A percentile compares a stretch with the other conserved stretches of the same genome.
Conservation (phyloP, 2,888 invertebrate species). For the Spisula solida region DNA sequence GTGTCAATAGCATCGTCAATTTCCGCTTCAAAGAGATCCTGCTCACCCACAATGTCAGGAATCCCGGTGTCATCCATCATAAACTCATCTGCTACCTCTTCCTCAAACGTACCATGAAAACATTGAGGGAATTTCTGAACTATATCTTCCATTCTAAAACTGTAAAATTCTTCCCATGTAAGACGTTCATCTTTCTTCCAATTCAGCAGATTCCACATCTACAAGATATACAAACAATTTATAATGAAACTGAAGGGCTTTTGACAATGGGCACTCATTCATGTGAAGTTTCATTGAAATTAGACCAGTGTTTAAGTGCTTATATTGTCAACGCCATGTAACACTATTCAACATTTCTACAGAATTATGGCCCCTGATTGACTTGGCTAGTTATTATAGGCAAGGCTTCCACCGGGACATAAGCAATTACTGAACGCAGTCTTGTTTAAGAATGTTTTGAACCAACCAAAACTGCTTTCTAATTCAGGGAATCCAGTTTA, state of each 20-base stretch:
- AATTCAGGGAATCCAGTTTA: too few relatives aligned
- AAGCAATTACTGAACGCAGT: not conserved
- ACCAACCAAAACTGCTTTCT: too few relatives aligned
- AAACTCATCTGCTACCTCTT: constrained; percentile 25
- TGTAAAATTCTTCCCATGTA: constrained; percentile 69
- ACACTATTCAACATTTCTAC: too few relatives aligned
- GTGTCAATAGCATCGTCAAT: constrained; percentile 15
- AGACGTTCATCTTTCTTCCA: constrained; percentile 58
- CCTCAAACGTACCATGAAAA: constrained; percentile 29
- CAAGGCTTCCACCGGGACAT: too few relatives aligned
- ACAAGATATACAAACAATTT: constrained; percentile 24
- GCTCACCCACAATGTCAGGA: not conserved
- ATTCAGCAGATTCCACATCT: constrained; percentile 68
- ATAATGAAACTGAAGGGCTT: not conserved
- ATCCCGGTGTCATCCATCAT: not conserved
- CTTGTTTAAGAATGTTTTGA: too few relatives aligned
- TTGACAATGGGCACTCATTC: too few relatives aligned
- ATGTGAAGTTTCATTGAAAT: too few relatives aligned
- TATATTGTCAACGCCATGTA: too few relatives aligned
- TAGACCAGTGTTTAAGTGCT: too few relatives aligned
- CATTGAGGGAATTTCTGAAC: constrained; percentile 55
- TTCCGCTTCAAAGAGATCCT: constrained; percentile 5
- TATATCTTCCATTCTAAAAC: constrained; percentile 64
- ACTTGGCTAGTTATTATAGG: too few relatives aligned
- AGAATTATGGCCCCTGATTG: too few relatives aligned